These are phyloP conservation scores for Cyaniris semiargus DNA, from an alignment of 2,888 invertebrate genomes.

Conservation along the genomic window DNA sequence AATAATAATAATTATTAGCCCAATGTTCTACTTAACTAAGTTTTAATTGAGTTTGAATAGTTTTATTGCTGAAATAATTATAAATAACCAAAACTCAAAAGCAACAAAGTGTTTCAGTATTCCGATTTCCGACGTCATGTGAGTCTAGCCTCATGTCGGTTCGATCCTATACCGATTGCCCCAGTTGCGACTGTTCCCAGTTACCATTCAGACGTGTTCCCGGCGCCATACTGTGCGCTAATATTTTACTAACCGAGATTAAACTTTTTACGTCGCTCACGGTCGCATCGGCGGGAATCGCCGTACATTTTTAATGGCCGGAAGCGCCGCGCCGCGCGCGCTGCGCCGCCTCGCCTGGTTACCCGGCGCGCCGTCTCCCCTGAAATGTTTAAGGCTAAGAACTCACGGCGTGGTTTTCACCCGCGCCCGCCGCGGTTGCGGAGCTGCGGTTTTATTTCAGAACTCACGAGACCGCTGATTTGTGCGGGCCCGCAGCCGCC, in stretches of 20 bases:
- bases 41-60: background rate
- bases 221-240: background rate
- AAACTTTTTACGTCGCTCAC: constrained; percentile 10
- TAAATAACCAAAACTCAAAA: background rate
- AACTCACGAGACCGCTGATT: too few species aligned
- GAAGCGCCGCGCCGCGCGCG: background rate
- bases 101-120: background rate
- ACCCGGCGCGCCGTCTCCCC: background rate
- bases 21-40: too few species aligned
- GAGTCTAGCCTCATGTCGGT: background rate
- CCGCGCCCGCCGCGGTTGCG: too few species aligned
- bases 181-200: background rate
- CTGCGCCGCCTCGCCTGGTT: background rate
- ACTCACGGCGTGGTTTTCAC: too few species aligned
- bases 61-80: background rate
- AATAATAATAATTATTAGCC: too few species aligned
- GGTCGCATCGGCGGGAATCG: background rate
- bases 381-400: too few species aligned
- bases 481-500: too few species aligned
- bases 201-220: background rate
- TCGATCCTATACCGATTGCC: background rate
- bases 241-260: constrained; percentile 9
- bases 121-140: too few species aligned
- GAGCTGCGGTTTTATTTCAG: too few species aligned
- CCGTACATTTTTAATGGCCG: background rate